A percentile compares a stretch with the other conserved stretches of the same genome.
Evolutionary conservation across 2,888 invertebrate genomes (phyloP).

Genomic region (Lasioglossum zephyrum): DNA sequence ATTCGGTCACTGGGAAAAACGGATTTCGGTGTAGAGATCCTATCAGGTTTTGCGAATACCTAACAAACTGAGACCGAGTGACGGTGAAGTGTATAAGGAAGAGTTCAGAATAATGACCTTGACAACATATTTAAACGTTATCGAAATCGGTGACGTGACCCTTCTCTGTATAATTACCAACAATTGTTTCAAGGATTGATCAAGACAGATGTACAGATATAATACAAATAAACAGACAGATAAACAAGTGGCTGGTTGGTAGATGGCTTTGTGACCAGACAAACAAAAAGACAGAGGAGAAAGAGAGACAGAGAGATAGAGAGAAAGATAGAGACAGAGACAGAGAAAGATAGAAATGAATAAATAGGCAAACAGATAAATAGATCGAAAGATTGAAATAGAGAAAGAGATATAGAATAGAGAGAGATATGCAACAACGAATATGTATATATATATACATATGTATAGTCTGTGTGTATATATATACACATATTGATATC

Average conservation of each 20-base stretch:
- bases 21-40: too few species aligned
- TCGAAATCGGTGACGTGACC: too few species aligned
- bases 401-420: constrained; percentile 40
- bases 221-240: constrained; percentile 33
- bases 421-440: constrained; percentile 70
- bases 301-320: constrained; percentile 11
- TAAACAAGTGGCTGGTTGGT: constrained; percentile 14
- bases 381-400: constrained; percentile 38
- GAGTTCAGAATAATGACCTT: too few species aligned
- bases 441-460: constrained; percentile 14
- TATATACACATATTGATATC: constrained; percentile 62
- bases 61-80: too few species aligned
- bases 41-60: too few species aligned
- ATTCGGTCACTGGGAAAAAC: too few species aligned
- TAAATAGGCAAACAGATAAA: constrained; percentile 41
- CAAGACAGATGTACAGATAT: constrained; percentile 33
- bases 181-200: constrained; percentile 22
- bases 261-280: constrained; percentile 14
- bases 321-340: constrained; percentile 14
- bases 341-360: constrained; percentile 21
- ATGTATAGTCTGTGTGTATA: constrained; percentile 21
- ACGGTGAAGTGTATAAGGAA: too few species aligned
- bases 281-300: not conserved
- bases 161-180: too few species aligned
- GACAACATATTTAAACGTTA: too few species aligned